Evolutionary conservation across 1,140 invertebrate genomes (phyloP), one percentile per base, ranked within the genome.

Genomic region (Drosophila subobscura): DNA sequence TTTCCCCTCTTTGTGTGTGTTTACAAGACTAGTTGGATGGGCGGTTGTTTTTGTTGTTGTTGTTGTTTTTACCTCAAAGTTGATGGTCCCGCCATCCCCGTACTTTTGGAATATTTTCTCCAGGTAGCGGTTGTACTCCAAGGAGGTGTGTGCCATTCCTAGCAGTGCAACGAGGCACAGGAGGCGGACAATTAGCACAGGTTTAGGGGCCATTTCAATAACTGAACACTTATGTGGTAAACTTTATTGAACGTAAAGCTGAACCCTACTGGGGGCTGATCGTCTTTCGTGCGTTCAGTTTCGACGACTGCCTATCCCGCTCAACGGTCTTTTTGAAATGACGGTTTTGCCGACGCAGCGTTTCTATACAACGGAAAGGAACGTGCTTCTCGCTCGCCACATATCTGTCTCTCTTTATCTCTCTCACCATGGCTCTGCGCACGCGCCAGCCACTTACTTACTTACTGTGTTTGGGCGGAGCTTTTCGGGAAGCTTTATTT

Each of bases 71-170:
- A 94, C 94, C 92, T 94, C 94, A 80, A 94, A 94, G 25, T 92
- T 93, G 68, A 94, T 94, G 55, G 93, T 91, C 16, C 92, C 93
- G 75, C 92, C 92, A 59, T 92, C 92, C 52, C 94, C 94, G 75
- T 94, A 94, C 77, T 94, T 94, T 74, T 93, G 89, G 75, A 94
- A 94, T 75, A 94, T 93, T 66, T 91, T 84, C 53, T 77, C 65
- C 71, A 91, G 74, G 74, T 91, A 91, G 40, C 84, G 79, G 71
- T 89, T 91, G 60, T 91, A 91, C 57, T 91, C 89, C 40, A 61
- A 84, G 12, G 89, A 77, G 45, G 68, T 64, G 12, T 65, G 41
- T 3, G 20, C 46, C 0, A 46, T 22, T 22, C 23, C 40, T 4
- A 65, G 61, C 16, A 64, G 2, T 2, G 51, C 41, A 2, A 64